Evolutionary conservation across 2,113 vertebrate species (phyloP).

Genomic region (Morone saxatilis): DNA sequence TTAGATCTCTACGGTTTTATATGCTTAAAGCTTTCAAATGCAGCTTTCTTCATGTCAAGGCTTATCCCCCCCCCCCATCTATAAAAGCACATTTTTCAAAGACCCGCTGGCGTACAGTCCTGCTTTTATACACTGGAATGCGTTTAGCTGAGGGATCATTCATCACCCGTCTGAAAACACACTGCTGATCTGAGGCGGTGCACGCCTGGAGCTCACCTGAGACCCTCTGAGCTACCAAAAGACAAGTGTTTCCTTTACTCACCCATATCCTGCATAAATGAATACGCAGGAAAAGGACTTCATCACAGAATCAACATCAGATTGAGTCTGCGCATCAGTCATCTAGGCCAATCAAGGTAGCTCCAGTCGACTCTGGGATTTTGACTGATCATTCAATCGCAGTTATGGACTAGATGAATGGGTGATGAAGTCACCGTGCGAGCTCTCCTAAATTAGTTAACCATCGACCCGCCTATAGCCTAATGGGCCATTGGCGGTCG

Average conservation of each 20-base stretch:
- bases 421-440: slow-evolving; percentile 32
- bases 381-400: slow-evolving; percentile 55
- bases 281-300: slow-evolving; percentile 7
- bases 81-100: slow-evolving; percentile 51
- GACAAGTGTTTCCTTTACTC: slow-evolving; percentile 37
- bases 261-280: slow-evolving; percentile 22
- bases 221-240: slow-evolving; percentile 20
- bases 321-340: slow-evolving; percentile 48
- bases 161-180: slow-evolving; percentile 50
- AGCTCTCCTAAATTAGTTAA: slow-evolving; percentile 75
- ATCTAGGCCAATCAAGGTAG: slow-evolving; percentile 45
- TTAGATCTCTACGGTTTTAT: slow-evolving; percentile 70
- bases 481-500: slow-evolving; percentile 69
- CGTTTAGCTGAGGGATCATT: slow-evolving; percentile 45
- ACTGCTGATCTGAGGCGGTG: slow-evolving; percentile 18
- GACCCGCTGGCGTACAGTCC: slow-evolving; percentile 31
- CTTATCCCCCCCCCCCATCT: slow-evolving; percentile 55
- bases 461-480: slow-evolving; percentile 68
- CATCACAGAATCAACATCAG: slow-evolving; percentile 35
- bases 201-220: slow-evolving; percentile 36
- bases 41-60: slow-evolving; percentile 53
- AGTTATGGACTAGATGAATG: slow-evolving; percentile 44
- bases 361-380: slow-evolving; percentile 33
- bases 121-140: slow-evolving; percentile 32
- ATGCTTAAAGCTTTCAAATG: slow-evolving; percentile 60